These are phyloP conservation scores for Gasterosteus nipponicus DNA, from an alignment of 2,113 vertebrate genomes.

Conservation along the genomic window DNA sequence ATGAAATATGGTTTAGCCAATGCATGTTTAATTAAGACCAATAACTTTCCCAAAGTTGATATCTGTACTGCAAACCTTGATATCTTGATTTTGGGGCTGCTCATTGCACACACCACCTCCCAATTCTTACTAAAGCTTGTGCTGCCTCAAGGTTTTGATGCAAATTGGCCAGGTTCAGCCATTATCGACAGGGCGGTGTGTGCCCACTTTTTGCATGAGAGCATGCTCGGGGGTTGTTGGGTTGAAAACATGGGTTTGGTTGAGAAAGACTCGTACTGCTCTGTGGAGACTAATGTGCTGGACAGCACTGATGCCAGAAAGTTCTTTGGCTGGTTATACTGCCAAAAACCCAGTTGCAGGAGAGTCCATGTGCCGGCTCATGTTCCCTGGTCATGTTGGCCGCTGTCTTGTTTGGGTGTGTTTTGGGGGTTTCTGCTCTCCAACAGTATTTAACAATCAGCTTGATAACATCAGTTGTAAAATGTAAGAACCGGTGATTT, in stretches of 20 bases:
- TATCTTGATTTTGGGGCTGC: background rate
- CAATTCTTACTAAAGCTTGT: background rate
- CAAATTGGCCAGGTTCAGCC: slow-evolving; percentile 17
- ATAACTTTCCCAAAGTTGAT: background rate
- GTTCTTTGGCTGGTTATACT: slow-evolving; percentile 14
- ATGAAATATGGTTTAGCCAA: background rate
- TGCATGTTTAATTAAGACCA: background rate
- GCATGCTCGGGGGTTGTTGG: background rate
- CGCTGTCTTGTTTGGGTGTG: slow-evolving; percentile 44
- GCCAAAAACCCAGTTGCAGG: slow-evolving; percentile 25
- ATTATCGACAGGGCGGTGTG: slow-evolving; percentile 17
- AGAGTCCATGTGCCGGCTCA: background rate
- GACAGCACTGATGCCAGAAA: slow-evolving; percentile 22
- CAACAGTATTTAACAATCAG: slow-evolving; percentile 66
- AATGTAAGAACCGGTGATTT: slow-evolving; percentile 40
- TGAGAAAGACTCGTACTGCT: slow-evolving; percentile 11
- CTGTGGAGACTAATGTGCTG: slow-evolving; percentile 15
- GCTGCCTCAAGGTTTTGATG: slow-evolving; percentile 1
- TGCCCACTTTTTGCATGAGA: slow-evolving; percentile 11
- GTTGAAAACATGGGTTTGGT: slow-evolving; percentile 35
- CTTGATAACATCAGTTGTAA: slow-evolving; percentile 56
- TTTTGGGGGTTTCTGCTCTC: slow-evolving; percentile 52
- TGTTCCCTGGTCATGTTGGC: slow-evolving; percentile 29
- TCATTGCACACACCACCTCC: background rate
- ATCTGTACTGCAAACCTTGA: too few relatives aligned